phyloP scores from a whole-genome alignment of 2,888 invertebrate genomes.

The Macaria notata region DNA sequence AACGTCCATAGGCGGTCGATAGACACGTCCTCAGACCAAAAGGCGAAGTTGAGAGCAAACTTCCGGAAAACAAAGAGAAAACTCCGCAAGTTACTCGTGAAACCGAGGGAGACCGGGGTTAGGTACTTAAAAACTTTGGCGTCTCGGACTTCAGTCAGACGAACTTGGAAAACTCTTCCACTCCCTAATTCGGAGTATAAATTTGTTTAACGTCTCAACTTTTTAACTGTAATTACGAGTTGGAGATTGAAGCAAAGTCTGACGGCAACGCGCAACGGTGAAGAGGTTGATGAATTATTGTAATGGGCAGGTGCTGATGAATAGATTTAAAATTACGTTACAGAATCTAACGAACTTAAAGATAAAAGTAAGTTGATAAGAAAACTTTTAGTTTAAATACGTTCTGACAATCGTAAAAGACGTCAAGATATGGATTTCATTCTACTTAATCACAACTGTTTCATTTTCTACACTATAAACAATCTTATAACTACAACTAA shows the following conservation, averaged over 20 bases:
- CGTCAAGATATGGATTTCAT: too few species aligned
- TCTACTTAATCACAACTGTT: too few species aligned
- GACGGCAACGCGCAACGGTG: slow-evolving; percentile 43
- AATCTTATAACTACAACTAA: not conserved
- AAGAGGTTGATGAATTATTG: slow-evolving; percentile 58
- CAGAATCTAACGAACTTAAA: not conserved
- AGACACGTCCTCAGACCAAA: slow-evolving; percentile 63
- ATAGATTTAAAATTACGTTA: not conserved
- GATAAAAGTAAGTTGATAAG: too few species aligned
- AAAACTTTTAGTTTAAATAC: too few species aligned
- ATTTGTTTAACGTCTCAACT: slow-evolving; percentile 81
- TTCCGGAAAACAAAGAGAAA: slow-evolving; percentile 70
- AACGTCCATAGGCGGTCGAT: slow-evolving; percentile 45
- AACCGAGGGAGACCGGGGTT: slow-evolving; percentile 59
- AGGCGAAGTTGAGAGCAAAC: slow-evolving; percentile 62
- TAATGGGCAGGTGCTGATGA: slow-evolving; percentile 38
- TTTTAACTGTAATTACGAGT: slow-evolving; percentile 80
- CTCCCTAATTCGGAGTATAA: slow-evolving; percentile 80
- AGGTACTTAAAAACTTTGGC: slow-evolving; percentile 66
- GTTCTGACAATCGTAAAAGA: too few species aligned
- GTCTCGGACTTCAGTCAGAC: slow-evolving; percentile 67
- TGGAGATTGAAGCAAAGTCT: slow-evolving; percentile 68
- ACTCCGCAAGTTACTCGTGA: slow-evolving; percentile 66
- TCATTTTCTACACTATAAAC: too few species aligned
- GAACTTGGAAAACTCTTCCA: slow-evolving; percentile 64